Base-by-base conservation (phyloP, 2,888 invertebrate genomes). In the Mesopsocus fuscifrons region DNA sequence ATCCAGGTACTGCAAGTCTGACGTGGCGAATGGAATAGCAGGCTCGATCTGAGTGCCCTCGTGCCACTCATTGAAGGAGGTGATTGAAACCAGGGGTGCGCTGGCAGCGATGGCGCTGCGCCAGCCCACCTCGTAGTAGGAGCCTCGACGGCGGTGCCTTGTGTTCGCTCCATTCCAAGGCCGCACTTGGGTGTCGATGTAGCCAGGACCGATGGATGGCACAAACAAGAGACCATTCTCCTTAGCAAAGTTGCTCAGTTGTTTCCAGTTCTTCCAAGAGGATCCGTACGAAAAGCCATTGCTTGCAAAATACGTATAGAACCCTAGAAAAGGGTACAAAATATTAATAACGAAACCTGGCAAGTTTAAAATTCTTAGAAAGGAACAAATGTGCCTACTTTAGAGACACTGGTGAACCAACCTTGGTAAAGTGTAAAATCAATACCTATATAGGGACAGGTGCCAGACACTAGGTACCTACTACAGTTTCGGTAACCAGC, bases 1-100 rank as follows among this genome's bases (percentile, higher is more conserved):
- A 52, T 75, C 72, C 22, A 64, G 53, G 52, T 72, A 72, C 1
- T 58, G 59, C 49, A 60, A 65, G 16, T 54, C 55, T 11, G 56
- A 52, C 38, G 54, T 56, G 21, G 53, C 55, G 45, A 64, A 66
- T 2, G 65, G 56, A 15, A 65, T 57, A 0, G 72, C 76, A 32
- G 75, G 72, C 56, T 79, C 79, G 44, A 79, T 76, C 59, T 79
- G 78, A 8, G 77, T 77, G 3, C 79, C 79, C 57, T 77, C 77
- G 50, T 74, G 73, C 77, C 78, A 79, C 54, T 78, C 77, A 55
- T 79, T 79, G 54, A 76, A 79, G 45, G 77, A 77, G 32, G 76
- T 77, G 44, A 79, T 69, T 8, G 71, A 71, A 13, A 80, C 60
- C 42, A 71, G 64, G 43, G 63, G 61, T 8, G 71, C 66, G 17